These are phyloP conservation scores for Spicauda simplicius DNA, from an alignment of 2,888 invertebrate species.

Conservation along the genomic window DNA sequence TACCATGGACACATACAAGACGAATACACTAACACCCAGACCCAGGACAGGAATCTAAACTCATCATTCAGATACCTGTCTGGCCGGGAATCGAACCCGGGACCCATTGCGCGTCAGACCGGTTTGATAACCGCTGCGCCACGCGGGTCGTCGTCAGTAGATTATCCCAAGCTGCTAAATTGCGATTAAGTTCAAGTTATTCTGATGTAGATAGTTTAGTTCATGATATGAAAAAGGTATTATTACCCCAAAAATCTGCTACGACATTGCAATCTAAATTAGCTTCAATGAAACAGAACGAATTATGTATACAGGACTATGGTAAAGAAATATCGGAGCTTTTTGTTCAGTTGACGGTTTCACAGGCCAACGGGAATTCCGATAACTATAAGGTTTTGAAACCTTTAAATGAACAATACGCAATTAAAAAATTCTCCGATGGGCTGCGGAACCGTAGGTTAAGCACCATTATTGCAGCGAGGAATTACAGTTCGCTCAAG, in stretches of 20 bases:
- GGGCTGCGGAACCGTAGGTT: conserved; percentile 30
- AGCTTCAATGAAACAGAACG: neutral
- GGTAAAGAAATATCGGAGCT: conserved; percentile 27
- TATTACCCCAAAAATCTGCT: conserved; percentile 8
- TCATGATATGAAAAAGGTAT: conserved; percentile 2
- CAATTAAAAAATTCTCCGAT: conserved; percentile 35
- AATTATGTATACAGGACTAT: conserved; percentile 17
- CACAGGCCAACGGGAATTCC: conserved; percentile 36
- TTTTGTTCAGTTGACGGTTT: conserved; percentile 38
- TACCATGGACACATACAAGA: no score
- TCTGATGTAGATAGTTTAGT: neutral
- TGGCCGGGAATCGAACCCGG: no score
- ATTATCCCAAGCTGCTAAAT: conserved; percentile 11
- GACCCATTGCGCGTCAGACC: no score
- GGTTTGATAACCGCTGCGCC: no score
- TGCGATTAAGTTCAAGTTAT: neutral
- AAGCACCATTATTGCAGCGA: conserved; percentile 33
- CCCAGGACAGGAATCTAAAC: no score
- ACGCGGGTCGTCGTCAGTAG: no score
- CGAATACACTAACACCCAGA: no score
- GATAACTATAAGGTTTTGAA: conserved; percentile 27
- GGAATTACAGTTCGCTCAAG: conserved; percentile 23
- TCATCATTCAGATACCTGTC: no score
- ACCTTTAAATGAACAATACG: conserved; percentile 35
- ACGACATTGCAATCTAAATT: conserved; percentile 1